These are phyloP conservation scores for Indicator indicator DNA, from an alignment of 2,113 vertebrate species.

Conservation along the genomic window DNA sequence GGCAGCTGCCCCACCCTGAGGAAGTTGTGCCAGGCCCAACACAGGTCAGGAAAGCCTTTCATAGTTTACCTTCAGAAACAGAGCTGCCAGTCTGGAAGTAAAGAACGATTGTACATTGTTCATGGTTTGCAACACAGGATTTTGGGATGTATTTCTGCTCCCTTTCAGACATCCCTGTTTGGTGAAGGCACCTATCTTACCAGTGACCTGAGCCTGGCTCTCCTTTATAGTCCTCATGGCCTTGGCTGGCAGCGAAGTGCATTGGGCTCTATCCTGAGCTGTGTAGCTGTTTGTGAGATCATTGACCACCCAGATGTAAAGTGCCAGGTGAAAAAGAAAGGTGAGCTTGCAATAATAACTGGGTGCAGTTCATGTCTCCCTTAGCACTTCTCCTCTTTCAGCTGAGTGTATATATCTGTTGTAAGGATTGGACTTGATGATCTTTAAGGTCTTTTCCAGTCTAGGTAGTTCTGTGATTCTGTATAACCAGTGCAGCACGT, in stretches of 20 bases:
- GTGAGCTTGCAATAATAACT: constrained; percentile 65
- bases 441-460: too few relatives aligned
- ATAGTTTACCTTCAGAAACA: background rate
- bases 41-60: background rate
- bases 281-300: constrained; percentile 94
- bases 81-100: background rate
- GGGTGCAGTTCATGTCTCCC: background rate
- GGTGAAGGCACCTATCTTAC: constrained; percentile 98
- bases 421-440: too few relatives aligned
- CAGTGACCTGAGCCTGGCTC: constrained; percentile 96
- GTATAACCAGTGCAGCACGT: accelerated
- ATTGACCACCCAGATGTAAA: constrained; percentile 98
- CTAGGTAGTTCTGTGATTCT: too few relatives aligned
- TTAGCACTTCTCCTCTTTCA: background rate
- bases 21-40: background rate
- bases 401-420: background rate
- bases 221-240: constrained; percentile 94
- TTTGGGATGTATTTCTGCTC: background rate
- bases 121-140: background rate
- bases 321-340: constrained; percentile 94
- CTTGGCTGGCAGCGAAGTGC: constrained; percentile 87
- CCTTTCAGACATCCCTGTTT: constrained; percentile 91
- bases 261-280: constrained; percentile 90
- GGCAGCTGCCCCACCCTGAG: constrained; percentile 10
- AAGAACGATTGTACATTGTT: background rate